Evolutionary conservation across 2,888 invertebrate genomes (phyloP).

Genomic region (Tipula unca): DNA sequence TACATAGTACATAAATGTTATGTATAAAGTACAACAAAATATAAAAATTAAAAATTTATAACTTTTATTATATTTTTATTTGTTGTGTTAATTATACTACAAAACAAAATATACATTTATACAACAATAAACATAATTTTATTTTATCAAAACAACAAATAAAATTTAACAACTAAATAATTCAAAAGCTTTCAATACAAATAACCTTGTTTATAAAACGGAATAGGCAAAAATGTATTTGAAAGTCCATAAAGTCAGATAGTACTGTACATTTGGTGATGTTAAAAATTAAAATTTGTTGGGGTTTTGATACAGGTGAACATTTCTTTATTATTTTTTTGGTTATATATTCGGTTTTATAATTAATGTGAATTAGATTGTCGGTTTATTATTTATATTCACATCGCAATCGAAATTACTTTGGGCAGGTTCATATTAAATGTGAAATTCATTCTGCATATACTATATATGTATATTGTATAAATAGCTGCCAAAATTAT

Average conservation of each 20-base stretch:
- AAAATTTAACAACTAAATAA: background rate
- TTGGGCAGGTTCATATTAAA: too few relatives aligned
- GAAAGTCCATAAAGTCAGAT: background rate
- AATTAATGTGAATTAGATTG: background rate
- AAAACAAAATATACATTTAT: background rate
- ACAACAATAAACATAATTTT: too few relatives aligned
- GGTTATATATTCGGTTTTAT: background rate
- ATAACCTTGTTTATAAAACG: background rate
- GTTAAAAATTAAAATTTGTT: background rate
- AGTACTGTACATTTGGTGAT: background rate
- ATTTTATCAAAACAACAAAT: background rate
- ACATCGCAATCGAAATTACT: too few relatives aligned
- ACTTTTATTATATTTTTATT: background rate
- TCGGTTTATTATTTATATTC: too few relatives aligned
- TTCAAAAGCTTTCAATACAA: background rate
- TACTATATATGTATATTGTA: too few relatives aligned
- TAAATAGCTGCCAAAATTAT: too few relatives aligned
- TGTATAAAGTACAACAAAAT: background rate
- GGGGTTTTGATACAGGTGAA: background rate
- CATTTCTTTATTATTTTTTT: background rate
- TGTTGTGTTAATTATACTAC: background rate
- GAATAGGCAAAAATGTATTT: background rate
- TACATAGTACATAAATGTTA: too few relatives aligned
- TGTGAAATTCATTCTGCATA: too few relatives aligned
- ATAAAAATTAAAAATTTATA: background rate